Conservation (phyloP, 2,113 vertebrate species). For the Grantiella picta region DNA sequence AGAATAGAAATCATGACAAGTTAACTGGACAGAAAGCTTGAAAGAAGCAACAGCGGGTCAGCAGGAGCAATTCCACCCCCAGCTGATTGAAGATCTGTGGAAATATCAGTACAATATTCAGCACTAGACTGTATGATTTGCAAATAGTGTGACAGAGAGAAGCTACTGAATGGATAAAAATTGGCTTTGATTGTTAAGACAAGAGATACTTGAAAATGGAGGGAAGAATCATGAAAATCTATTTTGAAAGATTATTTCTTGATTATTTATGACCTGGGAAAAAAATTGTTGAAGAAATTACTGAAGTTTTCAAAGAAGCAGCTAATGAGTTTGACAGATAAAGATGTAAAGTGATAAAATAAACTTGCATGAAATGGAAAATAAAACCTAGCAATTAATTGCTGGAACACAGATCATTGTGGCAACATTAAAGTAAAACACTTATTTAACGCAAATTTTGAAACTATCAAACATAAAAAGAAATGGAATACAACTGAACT, state of each 20-base stretch:
- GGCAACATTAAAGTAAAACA: background rate
- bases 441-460: background rate
- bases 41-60: background rate
- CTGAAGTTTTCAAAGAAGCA: background rate
- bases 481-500: background rate
- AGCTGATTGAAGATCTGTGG: background rate
- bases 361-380: background rate
- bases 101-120: background rate
- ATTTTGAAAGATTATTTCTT: background rate
- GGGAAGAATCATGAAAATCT: background rate
- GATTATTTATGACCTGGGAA: background rate
- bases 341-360: background rate
- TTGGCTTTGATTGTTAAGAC: background rate
- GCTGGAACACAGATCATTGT: background rate
- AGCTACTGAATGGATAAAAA: background rate
- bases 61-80: background rate
- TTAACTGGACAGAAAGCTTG: background rate
- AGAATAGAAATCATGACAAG: background rate
- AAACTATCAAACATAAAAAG: background rate
- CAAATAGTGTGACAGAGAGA: background rate
- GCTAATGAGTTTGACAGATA: background rate
- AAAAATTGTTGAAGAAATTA: background rate
- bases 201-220: background rate
- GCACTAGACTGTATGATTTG: background rate
- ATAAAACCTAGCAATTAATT: background rate